Evolutionary conservation across 2,888 invertebrate species (phyloP).

Genomic region (Aspidiotus rigidus): DNA sequence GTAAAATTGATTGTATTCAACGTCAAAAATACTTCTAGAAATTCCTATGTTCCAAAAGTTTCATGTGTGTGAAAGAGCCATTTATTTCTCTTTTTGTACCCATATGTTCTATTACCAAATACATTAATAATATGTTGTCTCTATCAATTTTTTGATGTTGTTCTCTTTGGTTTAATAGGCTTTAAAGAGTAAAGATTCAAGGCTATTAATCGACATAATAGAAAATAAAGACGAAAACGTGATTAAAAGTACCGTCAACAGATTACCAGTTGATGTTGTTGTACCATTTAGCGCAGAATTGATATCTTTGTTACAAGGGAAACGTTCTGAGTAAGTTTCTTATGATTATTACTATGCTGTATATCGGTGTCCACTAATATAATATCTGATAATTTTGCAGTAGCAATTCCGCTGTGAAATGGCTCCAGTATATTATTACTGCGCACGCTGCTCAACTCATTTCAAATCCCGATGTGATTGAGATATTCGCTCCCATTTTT

Average conservation of each 20-base stretch:
- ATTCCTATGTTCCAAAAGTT: no score
- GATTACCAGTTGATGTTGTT: conserved; percentile 66
- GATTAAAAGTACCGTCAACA: conserved; percentile 63
- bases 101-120: no score
- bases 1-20: no score
- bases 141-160: background rate
- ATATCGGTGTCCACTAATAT: background rate
- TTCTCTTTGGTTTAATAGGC: conserved; percentile 54
- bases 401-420: conserved; percentile 49
- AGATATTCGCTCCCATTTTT: conserved; percentile 50
- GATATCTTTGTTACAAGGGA: conserved; percentile 53
- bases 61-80: no score
- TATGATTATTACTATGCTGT: no score
- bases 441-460: conserved; percentile 54
- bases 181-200: conserved; percentile 71
- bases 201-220: conserved; percentile 63
- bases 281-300: conserved; percentile 64
- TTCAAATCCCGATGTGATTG: conserved; percentile 52
- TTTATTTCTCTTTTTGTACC: no score
- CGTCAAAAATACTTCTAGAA: no score
- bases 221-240: conserved; percentile 55
- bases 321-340: conserved; percentile 56
- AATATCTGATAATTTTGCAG: conserved; percentile 40
- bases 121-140: no score
- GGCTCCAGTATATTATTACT: conserved; percentile 52